Base-by-base conservation (phyloP, 2,888 invertebrate genomes). In the Mechanitis messenoides region DNA sequence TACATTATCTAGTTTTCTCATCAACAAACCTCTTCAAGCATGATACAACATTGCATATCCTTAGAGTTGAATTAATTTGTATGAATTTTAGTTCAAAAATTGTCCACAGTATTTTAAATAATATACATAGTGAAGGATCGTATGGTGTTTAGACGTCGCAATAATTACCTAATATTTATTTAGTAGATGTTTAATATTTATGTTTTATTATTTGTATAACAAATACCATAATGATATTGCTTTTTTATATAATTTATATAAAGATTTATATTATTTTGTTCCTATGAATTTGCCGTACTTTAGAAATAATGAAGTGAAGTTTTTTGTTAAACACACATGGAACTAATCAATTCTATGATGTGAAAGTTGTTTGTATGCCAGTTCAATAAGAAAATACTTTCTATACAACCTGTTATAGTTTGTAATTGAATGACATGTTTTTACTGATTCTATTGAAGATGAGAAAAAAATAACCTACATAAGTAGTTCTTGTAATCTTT, bases 371-470 rank as follows among this genome's bases (percentile, higher is more conserved):
- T 6, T 50, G 31, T 50, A 7, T 31, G 50, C 50, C 50, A 11
- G 50, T 50, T 31, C 28, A 7, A 11, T 50, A 31, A 50, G 50
- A 50, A 50, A 50, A 50, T 31, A 50, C 50, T 50, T 50, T 50
- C 50, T 50, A 50, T n/a, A 50, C 31, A 50, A 50, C 50, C 50
- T n/a, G 50, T 50, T 50, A 31, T 50, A 31, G 50, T 50, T 50
- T 50, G 50, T 50, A 50, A 50, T 50, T 50, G 50, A 50, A 50
- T 50, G 50, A 11, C 9, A 50, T 31, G 50, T 50, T 50, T 50
- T 50, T 50, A 31, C 11, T 31, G 28, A 28, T 2, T 50, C 31
- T 31, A 50, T 50, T 50, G 31, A 50, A 31, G 31, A 5, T 50
- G 9, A 31, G 28, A 31, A 31, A 50, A 31, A 42, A 42, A 42